A percentile compares a stretch with the other conserved stretches of the same genome.
These are phyloP conservation scores for Orestias chungarensis DNA, from an alignment of 2,797 vertebrate genomes.

Conservation along the genomic window DNA sequence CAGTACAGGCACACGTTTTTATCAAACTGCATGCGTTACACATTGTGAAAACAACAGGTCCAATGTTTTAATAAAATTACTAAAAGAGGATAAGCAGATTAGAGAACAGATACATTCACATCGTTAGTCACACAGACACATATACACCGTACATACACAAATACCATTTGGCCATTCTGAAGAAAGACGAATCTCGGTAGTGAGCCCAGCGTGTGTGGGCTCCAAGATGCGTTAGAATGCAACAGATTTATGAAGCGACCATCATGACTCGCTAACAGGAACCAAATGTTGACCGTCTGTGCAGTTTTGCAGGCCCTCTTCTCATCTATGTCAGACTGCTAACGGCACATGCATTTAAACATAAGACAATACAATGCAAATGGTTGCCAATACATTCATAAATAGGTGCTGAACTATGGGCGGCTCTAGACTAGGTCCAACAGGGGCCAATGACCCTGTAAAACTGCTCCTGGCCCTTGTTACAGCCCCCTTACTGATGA, in stretches of 20 bases:
- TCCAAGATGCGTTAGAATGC: conserved; percentile 41
- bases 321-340: conserved; percentile 15
- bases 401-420: conserved; percentile 13
- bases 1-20: conserved; percentile 6
- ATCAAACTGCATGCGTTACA: conserved; percentile 5
- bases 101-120: conserved; percentile 17
- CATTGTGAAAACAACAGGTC: conserved; percentile 14
- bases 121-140: not conserved
- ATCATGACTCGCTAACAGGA: conserved; percentile 48
- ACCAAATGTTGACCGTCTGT: conserved; percentile 62
- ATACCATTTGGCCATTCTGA: conserved; percentile 35
- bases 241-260: conserved; percentile 66
- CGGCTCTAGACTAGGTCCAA: too few species aligned
- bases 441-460: too few species aligned
- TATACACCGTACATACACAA: conserved; percentile 12
- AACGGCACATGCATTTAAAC: conserved; percentile 12
- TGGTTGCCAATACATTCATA: not conserved
- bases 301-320: conserved; percentile 25
- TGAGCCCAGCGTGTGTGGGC: conserved; percentile 53
- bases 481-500: too few species aligned
- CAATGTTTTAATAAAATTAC: not conserved
- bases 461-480: too few species aligned
- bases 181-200: conserved; percentile 33
- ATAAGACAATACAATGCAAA: conserved; percentile 9
- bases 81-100: conserved; percentile 12